Evolutionary conservation across 2,113 vertebrate species (phyloP).

Genomic region (Nyctibius bracteatus): DNA sequence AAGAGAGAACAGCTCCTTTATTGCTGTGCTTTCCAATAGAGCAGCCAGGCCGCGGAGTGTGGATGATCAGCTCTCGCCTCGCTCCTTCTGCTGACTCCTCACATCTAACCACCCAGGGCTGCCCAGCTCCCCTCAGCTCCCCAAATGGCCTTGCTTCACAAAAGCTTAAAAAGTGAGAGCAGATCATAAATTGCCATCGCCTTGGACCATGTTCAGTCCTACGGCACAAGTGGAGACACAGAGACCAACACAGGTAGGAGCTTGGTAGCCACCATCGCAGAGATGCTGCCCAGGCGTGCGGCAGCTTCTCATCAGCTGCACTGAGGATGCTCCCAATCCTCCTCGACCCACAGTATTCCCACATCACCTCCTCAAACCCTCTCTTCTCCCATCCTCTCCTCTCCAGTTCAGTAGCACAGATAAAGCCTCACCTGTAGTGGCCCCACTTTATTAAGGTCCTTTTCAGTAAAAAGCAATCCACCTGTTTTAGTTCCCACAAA

Average conservation of each 20-base stretch:
- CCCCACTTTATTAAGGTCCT: not conserved
- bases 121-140: not conserved
- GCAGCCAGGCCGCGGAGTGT: not conserved
- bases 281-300: rapidly evolving
- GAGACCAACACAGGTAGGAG: not conserved
- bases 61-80: not conserved
- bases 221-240: rapidly evolving
- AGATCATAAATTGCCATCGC: not conserved
- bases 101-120: not conserved
- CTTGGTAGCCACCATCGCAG: not conserved
- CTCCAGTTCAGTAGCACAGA: not conserved
- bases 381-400: not conserved
- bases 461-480: not conserved
- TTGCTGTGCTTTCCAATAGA: not conserved
- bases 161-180: not conserved
- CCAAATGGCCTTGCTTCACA: not conserved
- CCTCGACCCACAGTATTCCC: not conserved
- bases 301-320: not conserved
- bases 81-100: not conserved
- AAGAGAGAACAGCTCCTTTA: not conserved
- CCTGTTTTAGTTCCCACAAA: not conserved
- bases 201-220: not conserved
- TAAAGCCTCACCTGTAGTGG: not conserved
- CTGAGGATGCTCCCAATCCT: not conserved
- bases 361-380: not conserved